Percentiles rank a stretch among this genome's conserved stretches.
These are phyloP conservation scores for Apistogramma diplotaenia DNA, from an alignment of 2,113 vertebrate genomes.

Conservation along the genomic window DNA sequence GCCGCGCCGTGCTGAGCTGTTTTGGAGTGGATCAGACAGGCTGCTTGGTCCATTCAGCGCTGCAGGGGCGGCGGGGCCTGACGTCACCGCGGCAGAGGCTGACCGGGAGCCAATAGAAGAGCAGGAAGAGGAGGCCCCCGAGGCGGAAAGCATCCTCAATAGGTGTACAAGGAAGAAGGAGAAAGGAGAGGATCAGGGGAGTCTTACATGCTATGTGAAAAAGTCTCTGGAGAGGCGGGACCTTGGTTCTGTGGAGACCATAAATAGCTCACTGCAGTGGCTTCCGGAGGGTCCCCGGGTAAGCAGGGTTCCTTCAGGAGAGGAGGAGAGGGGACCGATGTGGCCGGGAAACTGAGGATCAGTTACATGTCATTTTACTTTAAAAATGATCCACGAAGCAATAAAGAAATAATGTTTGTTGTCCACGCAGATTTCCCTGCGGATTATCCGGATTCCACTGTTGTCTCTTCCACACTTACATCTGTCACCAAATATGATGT, in stretches of 20 bases:
- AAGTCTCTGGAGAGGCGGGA: constrained; percentile 65
- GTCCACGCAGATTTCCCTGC: neutral
- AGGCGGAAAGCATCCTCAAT: constrained; percentile 50
- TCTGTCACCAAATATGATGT: neutral
- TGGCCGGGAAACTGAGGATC: neutral
- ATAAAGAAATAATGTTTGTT: neutral
- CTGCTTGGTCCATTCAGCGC: constrained; percentile 90
- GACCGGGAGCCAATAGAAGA: constrained; percentile 72
- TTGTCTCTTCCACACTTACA: neutral
- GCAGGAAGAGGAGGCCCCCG: constrained; percentile 33
- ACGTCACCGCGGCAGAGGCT: constrained; percentile 84
- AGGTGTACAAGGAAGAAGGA: constrained; percentile 43
- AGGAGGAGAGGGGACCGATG: neutral
- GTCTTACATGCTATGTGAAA: constrained; percentile 35
- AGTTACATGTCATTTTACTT: neutral
- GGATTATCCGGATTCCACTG: neutral
- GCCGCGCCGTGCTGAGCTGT: constrained; percentile 60
- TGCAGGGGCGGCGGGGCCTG: constrained; percentile 86
- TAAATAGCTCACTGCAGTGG: constrained; percentile 76
- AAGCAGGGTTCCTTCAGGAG: constrained; percentile 6
- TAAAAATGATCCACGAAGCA: neutral
- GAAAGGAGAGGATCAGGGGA: constrained; percentile 26
- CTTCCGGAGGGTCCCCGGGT: constrained; percentile 42
- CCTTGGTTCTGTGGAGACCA: constrained; percentile 49
- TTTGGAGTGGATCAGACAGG: constrained; percentile 74